Conservation (phyloP, 2,888 invertebrate species). For the Plagodis dolabraria region DNA sequence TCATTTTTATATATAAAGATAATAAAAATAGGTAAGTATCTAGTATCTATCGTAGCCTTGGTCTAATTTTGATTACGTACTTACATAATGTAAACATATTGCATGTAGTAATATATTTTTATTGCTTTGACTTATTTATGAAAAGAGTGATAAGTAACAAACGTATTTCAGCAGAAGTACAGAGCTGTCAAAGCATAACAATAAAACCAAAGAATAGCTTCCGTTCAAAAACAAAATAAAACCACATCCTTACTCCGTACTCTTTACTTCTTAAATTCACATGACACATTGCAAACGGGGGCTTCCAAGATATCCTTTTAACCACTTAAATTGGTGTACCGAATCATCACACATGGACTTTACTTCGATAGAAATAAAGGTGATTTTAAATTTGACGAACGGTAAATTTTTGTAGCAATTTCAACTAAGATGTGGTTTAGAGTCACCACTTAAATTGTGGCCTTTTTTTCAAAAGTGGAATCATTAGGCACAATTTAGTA, state of each 20-base stretch:
- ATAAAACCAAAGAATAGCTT: not conserved
- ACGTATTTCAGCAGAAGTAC: not conserved
- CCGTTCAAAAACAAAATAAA: slow-evolving; percentile 10
- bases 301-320: slow-evolving; percentile 24
- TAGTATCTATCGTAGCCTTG: too few species aligned
- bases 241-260: slow-evolving; percentile 29
- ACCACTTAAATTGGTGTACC: not conserved
- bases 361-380: not conserved
- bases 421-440: slow-evolving; percentile 1
- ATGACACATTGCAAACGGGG: slow-evolving; percentile 37
- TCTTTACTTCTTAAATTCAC: slow-evolving; percentile 17
- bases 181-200: not conserved
- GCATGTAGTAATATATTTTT: too few species aligned
- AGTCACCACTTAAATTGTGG: slow-evolving; percentile 1
- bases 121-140: too few species aligned
- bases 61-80: too few species aligned
- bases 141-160: too few species aligned
- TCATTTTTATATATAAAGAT: too few species aligned
- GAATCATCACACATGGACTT: not conserved
- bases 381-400: not conserved
- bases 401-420: not conserved
- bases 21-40: too few species aligned
- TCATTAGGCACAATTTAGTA: slow-evolving; percentile 6
- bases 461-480: slow-evolving; percentile 4
- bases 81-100: too few species aligned